phyloP scores from a whole-genome alignment of 2,797 vertebrate genomes.

The Alca torda region DNA sequence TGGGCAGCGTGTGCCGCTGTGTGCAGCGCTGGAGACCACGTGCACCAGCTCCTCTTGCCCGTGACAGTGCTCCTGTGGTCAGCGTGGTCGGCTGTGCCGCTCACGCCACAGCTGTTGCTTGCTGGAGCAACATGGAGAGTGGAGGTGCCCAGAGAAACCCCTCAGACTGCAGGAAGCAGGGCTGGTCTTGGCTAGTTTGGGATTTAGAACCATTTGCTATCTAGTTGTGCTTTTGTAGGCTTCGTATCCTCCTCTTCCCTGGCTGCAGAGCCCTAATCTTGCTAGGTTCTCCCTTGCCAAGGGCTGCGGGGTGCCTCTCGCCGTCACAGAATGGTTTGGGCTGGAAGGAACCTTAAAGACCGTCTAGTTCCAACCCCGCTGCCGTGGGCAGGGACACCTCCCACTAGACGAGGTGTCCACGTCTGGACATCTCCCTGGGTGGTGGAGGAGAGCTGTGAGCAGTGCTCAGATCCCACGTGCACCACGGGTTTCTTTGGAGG shows the following conservation, averaged over 20 bases:
- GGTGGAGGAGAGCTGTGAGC: not conserved
- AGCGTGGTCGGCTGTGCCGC: fast-evolving
- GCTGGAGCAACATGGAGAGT: not conserved
- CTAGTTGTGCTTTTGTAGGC: not conserved
- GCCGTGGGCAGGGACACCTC: not conserved
- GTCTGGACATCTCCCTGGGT: no score
- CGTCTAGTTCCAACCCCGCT: not conserved
- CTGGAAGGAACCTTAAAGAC: not conserved
- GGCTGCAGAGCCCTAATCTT: not conserved
- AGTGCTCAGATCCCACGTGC: fast-evolving
- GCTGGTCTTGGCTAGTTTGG: not conserved
- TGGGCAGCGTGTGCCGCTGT: fast-evolving
- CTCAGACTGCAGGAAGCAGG: not conserved
- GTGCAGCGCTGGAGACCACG: fast-evolving
- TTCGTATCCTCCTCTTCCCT: no score
- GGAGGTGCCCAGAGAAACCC: not conserved
- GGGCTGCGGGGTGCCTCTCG: not conserved
- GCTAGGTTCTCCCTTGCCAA: not conserved
- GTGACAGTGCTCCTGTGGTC: fast-evolving
- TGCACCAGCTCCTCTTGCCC: fast-evolving
- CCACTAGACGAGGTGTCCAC: not conserved
- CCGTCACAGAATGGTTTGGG: not conserved
- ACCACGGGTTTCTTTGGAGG: not conserved
- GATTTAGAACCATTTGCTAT: not conserved
- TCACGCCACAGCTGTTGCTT: not conserved